Percentiles rank a stretch among this genome's conserved stretches.
These are phyloP conservation scores for Pyrocephalus nanus DNA, from an alignment of 2,797 vertebrate genomes.

Conservation along the genomic window DNA sequence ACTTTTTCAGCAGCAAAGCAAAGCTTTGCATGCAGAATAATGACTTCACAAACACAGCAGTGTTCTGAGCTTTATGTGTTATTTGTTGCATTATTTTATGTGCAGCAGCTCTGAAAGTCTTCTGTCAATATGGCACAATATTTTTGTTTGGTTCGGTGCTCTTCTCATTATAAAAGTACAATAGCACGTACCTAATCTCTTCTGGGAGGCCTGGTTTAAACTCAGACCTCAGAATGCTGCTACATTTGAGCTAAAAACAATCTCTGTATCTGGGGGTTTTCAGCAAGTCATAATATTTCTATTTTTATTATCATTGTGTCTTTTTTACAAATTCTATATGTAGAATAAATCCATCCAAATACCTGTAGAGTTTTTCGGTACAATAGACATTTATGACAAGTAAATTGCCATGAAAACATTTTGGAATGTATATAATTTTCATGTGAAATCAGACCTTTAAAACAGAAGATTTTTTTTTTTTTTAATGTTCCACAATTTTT, in stretches of 20 bases:
- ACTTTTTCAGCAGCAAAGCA: not conserved
- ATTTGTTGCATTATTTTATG: not conserved
- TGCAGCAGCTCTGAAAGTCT: not conserved
- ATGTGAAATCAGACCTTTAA: conserved; percentile 64
- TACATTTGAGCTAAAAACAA: conserved; percentile 36
- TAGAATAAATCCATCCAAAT: conserved; percentile 57
- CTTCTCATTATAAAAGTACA: not conserved
- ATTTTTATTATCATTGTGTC: conserved; percentile 62
- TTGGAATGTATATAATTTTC: conserved; percentile 67
- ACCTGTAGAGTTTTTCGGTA: conserved; percentile 35
- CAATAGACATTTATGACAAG: conserved; percentile 68
- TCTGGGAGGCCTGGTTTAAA: conserved; percentile 36
- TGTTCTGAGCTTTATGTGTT: not conserved
- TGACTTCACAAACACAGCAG: not conserved
- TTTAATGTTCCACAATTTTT: conserved; percentile 45
- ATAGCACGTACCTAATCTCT: not conserved
- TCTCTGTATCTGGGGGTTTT: conserved; percentile 22
- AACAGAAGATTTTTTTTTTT: conserved; percentile 27
- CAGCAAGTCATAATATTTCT: conserved; percentile 65
- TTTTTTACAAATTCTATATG: conserved; percentile 58
- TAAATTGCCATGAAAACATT: conserved; percentile 73
- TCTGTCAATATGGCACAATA: not conserved
- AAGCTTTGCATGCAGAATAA: not conserved
- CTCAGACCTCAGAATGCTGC: conserved; percentile 26
- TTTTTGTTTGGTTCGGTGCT: conserved; percentile 2